These are phyloP conservation scores for Drosophila jambulina DNA, from an alignment of 1,140 invertebrate genomes.

Conservation along the genomic window DNA sequence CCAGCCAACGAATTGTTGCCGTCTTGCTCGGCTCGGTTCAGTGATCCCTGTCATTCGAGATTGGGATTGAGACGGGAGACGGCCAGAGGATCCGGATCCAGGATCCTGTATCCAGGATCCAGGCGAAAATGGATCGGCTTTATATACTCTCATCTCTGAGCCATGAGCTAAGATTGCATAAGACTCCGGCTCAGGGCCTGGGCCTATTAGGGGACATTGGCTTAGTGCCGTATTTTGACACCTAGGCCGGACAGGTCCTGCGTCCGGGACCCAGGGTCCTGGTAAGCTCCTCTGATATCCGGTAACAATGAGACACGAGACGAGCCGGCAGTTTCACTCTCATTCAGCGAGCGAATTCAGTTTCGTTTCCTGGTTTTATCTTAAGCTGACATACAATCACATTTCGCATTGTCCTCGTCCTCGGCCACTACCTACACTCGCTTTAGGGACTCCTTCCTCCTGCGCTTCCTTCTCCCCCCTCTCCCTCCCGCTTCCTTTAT, in stretches of 20 bases:
- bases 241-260: constrained; percentile 51
- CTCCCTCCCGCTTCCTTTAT: constrained; percentile 4
- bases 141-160: not conserved
- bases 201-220: constrained; percentile 81
- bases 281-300: constrained; percentile 75
- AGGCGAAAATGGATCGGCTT: constrained; percentile 16
- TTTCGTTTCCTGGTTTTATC: constrained; percentile 74
- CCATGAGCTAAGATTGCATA: constrained; percentile 76
- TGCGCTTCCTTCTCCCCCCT: constrained; percentile 8
- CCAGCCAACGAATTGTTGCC: constrained; percentile 66
- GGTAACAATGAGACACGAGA: constrained; percentile 55
- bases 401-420: constrained; percentile 76
- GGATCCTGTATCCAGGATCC: too few species aligned
- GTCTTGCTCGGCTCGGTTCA: constrained; percentile 29
- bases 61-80: not conserved
- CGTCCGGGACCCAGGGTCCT: constrained; percentile 15
- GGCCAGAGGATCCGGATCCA: constrained; percentile 6
- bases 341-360: constrained; percentile 19
- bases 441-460: constrained; percentile 21
- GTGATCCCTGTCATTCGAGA: constrained; percentile 58
- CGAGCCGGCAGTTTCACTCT: constrained; percentile 41
- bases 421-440: constrained; percentile 39
- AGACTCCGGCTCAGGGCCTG: constrained; percentile 23
- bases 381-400: constrained; percentile 82
- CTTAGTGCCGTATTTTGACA: constrained; percentile 84